Conservation (phyloP, 2,113 vertebrate genomes). For the Gadus chalcogrammus region DNA sequence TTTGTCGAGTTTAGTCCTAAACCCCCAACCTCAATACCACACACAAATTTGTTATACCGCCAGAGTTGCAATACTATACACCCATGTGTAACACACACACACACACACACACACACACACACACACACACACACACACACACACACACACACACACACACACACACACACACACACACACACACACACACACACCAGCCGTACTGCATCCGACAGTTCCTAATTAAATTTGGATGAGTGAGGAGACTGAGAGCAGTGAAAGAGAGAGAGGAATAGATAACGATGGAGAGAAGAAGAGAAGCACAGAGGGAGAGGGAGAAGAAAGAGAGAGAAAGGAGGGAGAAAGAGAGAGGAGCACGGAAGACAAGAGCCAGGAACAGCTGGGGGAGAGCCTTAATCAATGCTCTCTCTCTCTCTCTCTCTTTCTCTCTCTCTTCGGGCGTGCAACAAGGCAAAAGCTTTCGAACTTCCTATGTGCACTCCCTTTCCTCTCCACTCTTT, state of each 20-base stretch:
- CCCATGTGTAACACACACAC: neutral
- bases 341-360: no score
- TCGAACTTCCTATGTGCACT: neutral
- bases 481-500: neutral
- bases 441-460: neutral
- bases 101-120: neutral
- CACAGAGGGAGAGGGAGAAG: no score
- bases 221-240: conserved; percentile 1
- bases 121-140: neutral
- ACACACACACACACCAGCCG: neutral
- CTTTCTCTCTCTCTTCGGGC: neutral
- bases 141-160: neutral
- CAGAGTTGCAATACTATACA: no score
- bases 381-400: no score
- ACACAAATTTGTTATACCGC: no score
- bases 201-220: neutral
- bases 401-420: neutral
- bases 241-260: no score
- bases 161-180: neutral
- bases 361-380: no score
- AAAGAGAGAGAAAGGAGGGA: no score
- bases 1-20: no score
- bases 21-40: no score
- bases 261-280: no score
- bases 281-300: no score